Base-by-base conservation (phyloP, 2,888 invertebrate genomes). In the Drosophila emarginata region DNA sequence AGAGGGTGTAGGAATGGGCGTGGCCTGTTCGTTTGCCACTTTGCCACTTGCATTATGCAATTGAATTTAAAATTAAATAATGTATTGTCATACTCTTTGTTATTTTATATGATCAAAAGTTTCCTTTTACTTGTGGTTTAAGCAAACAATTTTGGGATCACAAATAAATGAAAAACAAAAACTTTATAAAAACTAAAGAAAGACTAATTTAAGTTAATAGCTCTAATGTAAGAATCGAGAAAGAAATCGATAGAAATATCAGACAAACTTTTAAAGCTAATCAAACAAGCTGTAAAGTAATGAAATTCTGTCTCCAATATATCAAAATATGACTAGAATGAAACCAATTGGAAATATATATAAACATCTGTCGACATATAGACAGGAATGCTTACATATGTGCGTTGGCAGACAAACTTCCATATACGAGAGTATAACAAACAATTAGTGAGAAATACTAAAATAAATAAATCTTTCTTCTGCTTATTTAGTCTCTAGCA, bases 41-140 rank as follows among this genome's bases (percentile, higher is more conserved):
- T 54, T 72, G 68, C 39, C 59, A 69, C 56, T 32, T 78, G 67
- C 68, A 86, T 78, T 75, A 83, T 87, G 72, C 71, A 88, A 88
- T 87, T 84, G 76, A 71, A 77, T 87, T 83, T 77, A 71, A 77
- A 80, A 78, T 76, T 73, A 70, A 77, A 77, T 84, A 64, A 74
- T 67, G 23, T 51, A 36, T 23, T 53, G 64, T 51, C 45, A 45
- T 45, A 45, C 18, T 45, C 45, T 21, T 64, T 53, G 32, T 57
- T 37, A 26, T 36, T 18, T 23, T 3, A 50, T 12, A 54, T 5
- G 18, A 15, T 26, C 28, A 14, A 37, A 28, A 15, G 15, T 36
- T 53, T 12, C 32, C 14, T 23, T 11, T 11, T 9, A 14, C 7
- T 36, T 7, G 12, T 28, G 28, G 28, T 0, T 15, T 39, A 14